These are phyloP conservation scores for Anastrepha ludens DNA, from an alignment of 1,140 invertebrate species.

Conservation along the genomic window DNA sequence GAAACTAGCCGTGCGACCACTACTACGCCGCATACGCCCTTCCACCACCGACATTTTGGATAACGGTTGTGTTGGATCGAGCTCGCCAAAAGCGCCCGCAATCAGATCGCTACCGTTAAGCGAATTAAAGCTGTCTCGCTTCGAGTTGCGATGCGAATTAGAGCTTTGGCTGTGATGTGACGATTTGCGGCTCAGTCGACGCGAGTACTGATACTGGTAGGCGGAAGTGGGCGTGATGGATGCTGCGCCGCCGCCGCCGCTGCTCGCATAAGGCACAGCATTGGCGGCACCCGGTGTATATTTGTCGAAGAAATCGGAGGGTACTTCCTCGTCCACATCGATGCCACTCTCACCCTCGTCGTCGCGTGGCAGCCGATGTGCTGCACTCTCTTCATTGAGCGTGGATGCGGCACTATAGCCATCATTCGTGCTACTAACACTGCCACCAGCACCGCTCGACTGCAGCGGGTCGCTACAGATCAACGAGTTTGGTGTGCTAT, in stretches of 20 bases:
- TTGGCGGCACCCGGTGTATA: constrained; percentile 65
- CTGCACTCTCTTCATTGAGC: constrained; percentile 39
- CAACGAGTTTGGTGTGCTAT: constrained; percentile 55
- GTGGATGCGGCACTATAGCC: constrained; percentile 40
- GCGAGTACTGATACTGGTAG: constrained; percentile 71
- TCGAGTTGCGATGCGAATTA: constrained; percentile 59
- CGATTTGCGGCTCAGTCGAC: constrained; percentile 69
- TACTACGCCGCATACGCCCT: constrained; percentile 70
- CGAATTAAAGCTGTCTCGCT: constrained; percentile 71
- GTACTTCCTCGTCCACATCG: constrained; percentile 66
- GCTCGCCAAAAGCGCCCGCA: constrained; percentile 71
- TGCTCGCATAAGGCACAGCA: constrained; percentile 1
- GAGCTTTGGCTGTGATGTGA: constrained; percentile 61
- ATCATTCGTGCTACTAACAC: constrained; percentile 28
- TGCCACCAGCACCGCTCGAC: background rate
- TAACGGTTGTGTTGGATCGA: constrained; percentile 70
- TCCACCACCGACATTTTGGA: constrained; percentile 72
- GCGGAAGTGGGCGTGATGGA: constrained; percentile 60
- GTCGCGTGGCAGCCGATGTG: constrained; percentile 50
- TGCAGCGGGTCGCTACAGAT: constrained; percentile 65
- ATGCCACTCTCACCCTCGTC: constrained; percentile 56
- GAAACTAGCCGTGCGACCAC: constrained; percentile 66
- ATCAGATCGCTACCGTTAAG: constrained; percentile 70
- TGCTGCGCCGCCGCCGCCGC: constrained; percentile 22
- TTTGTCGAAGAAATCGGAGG: constrained; percentile 69